phyloP scores from a whole-genome alignment of 2,888 invertebrate genomes.

The Ophioninae sp. region DNA sequence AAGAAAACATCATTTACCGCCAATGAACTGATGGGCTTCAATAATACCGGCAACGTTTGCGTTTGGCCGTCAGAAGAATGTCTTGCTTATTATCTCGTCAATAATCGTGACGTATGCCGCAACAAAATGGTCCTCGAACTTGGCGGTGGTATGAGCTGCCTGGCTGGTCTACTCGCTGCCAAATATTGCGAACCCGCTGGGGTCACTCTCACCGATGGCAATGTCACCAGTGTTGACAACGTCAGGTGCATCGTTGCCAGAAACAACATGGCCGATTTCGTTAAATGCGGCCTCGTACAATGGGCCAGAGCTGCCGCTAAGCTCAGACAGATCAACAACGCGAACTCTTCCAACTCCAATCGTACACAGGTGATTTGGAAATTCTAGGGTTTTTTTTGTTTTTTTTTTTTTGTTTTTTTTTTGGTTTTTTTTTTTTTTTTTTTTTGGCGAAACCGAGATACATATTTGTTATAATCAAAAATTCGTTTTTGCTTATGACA shows the following conservation, averaged over 20 bases:
- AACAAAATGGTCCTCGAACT: conserved; percentile 88
- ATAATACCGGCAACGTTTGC: conserved; percentile 91
- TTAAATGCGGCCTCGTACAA: conserved; percentile 80
- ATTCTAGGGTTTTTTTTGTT: neutral
- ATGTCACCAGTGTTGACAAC: conserved; percentile 88
- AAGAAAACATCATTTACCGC: conserved; percentile 84
- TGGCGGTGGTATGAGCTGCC: conserved; percentile 93
- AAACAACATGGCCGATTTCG: conserved; percentile 84
- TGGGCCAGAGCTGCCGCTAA: conserved; percentile 76
- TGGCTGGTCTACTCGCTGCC: conserved; percentile 88
- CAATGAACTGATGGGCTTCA: conserved; percentile 89
- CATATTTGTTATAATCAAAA: too few species aligned
- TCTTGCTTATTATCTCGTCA: conserved; percentile 86
- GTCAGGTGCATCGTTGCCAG: conserved; percentile 85
- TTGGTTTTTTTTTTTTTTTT: too few species aligned
- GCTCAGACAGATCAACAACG: conserved; percentile 68
- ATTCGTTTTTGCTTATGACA: too few species aligned
- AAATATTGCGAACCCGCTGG: conserved; percentile 85
- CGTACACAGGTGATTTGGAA: conserved; percentile 71
- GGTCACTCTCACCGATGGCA: conserved; percentile 90
- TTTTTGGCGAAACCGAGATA: too few species aligned
- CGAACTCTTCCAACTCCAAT: conserved; percentile 64
- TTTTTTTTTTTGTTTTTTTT: too few species aligned
- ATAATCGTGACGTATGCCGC: conserved; percentile 85
- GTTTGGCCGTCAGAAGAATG: conserved; percentile 92